Base-by-base conservation (phyloP, 2,797 vertebrate genomes). In the Crenuchus spilurus region DNA sequence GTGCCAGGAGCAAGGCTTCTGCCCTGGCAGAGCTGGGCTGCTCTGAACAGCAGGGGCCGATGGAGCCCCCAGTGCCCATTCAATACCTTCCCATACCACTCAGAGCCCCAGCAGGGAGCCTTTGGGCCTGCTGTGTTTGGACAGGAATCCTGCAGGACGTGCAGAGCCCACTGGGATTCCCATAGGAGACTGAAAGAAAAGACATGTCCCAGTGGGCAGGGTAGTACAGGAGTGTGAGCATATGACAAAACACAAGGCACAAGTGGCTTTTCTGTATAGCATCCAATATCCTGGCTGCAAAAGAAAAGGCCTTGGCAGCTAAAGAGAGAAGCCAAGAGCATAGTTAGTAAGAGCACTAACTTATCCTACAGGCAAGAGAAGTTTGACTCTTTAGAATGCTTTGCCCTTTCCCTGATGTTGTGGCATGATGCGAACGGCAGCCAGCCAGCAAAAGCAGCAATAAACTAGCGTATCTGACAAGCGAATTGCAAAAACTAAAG, bases 1-100 rank as follows among this genome's bases (percentile, higher is more conserved):
- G 71, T 88, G 85, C 87, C 87, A 88, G 80, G 75, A 82, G 48
- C 18, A 83, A 79, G 76, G 54, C 77, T 83, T 24, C 54, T 74
- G 84, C 74, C 81, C 57, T 24, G 20, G 57, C 37, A 22, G 69
- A 48, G 69, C 28, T 26, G 37, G 70, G 52, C 51, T n/a, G 81
- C 84, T 84, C 82, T 77, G 82, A 73, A 79, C 71, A 84, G 80
- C 78, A 76, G 83, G 85, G 55, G 82, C 58, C 78, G 78, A 11
- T 72, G 13, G 67, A 44, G 35, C 22, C 70, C 58, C 5, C 39
- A 4, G 22, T 33, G 35, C 46, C 31, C 42, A 30, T 63, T 72
- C 60, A 52, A n/a, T 58, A 26, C 35, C 51, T 35, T 58, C 39
- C 26, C 61, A 64, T 42, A 42, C 46, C 42, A 31, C 33, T 41